These are phyloP conservation scores for Craterocephalus amniculus DNA, from an alignment of 2,797 vertebrate species.

Conservation along the genomic window DNA sequence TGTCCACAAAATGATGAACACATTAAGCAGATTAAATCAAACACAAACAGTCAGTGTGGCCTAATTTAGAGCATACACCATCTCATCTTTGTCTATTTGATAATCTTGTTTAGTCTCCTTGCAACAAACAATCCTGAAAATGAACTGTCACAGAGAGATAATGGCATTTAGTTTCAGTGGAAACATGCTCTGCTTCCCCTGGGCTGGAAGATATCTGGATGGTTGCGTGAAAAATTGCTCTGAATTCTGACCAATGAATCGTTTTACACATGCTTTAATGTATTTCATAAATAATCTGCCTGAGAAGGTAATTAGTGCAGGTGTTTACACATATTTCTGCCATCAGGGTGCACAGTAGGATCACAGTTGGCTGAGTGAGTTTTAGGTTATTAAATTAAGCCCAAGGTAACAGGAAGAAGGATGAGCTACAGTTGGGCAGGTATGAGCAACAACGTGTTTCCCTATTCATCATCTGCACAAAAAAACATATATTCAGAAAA, in stretches of 20 bases:
- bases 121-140: slow-evolving; percentile 66
- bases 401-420: slow-evolving; percentile 76
- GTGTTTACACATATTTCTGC: slow-evolving; percentile 82
- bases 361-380: slow-evolving; percentile 77
- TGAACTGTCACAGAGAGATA: slow-evolving; percentile 65
- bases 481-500: slow-evolving; percentile 38
- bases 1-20: slow-evolving; percentile 58
- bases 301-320: slow-evolving; percentile 81
- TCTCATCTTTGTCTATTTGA: slow-evolving; percentile 62
- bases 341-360: slow-evolving; percentile 80
- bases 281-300: slow-evolving; percentile 80
- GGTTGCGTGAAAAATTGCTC: slow-evolving; percentile 71
- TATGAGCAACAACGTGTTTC: slow-evolving; percentile 66
- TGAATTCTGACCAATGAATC: slow-evolving; percentile 78
- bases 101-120: slow-evolving; percentile 63
- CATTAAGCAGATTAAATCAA: slow-evolving; percentile 65
- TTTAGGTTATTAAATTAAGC: slow-evolving; percentile 80
- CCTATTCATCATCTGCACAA: slow-evolving; percentile 68
- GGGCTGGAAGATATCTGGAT: slow-evolving; percentile 62
- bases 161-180: slow-evolving; percentile 48
- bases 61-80: slow-evolving; percentile 39
- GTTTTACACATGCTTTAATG: slow-evolving; percentile 76
- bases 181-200: slow-evolving; percentile 49
- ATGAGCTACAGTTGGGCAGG: slow-evolving; percentile 75
- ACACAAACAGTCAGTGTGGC: slow-evolving; percentile 60